Percentiles rank a stretch among this genome's conserved stretches.
phyloP scores from a whole-genome alignment of 2,113 vertebrate genomes.

The Ellobius talpinus region DNA sequence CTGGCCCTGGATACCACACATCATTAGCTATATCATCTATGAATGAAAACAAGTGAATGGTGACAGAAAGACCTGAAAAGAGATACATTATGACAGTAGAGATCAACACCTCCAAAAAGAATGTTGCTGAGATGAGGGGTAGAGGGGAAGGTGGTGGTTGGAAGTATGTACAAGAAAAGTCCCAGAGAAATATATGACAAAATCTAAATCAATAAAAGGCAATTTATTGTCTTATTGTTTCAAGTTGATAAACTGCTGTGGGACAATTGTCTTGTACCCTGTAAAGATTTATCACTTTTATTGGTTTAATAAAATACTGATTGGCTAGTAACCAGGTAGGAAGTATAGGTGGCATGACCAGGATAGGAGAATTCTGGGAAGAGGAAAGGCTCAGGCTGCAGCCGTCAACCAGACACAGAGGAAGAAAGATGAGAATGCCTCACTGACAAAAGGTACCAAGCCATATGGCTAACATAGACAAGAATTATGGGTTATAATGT shows the following conservation, averaged over 20 bases:
- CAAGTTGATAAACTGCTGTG: not conserved
- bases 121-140: not conserved
- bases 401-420: too few species aligned
- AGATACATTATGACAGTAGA: not conserved
- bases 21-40: not conserved
- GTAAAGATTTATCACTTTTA: too few species aligned
- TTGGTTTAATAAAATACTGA: too few species aligned
- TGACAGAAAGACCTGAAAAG: not conserved
- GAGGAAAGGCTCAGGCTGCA: too few species aligned
- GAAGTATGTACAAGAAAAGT: not conserved
- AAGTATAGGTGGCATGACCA: too few species aligned
- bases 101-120: conserved; percentile 8
- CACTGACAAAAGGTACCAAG: too few species aligned
- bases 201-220: conserved; percentile 32
- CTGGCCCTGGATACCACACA: not conserved
- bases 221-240: conserved; percentile 60
- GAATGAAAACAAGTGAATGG: not conserved
- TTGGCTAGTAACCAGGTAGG: too few species aligned
- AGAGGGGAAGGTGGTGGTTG: accelerated
- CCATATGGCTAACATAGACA: too few species aligned
- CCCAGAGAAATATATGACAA: conserved; percentile 24
- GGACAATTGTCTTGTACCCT: too few species aligned
- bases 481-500: too few species aligned
- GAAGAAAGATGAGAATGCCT: too few species aligned
- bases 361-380: too few species aligned